Evolutionary conservation across 2,888 invertebrate species (phyloP).

Genomic region (Platynereis dumerilii): DNA sequence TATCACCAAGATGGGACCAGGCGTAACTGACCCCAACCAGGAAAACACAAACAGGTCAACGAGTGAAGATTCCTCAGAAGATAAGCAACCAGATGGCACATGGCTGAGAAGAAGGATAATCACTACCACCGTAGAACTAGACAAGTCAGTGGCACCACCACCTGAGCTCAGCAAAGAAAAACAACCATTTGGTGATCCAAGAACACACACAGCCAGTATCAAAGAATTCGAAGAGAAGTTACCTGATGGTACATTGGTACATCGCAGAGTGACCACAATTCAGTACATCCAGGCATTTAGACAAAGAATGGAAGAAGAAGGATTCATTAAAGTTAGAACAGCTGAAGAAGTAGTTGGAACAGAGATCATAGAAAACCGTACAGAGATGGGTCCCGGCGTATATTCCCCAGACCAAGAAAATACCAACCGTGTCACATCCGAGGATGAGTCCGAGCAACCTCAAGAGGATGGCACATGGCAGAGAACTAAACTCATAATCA

Average conservation of each 20-base stretch:
- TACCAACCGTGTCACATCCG: background rate
- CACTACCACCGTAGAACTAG: slow-evolving; percentile 11
- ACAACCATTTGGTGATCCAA: slow-evolving; percentile 26
- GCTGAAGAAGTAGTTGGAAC: slow-evolving; percentile 16
- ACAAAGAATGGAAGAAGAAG: background rate
- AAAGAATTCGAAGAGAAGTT: slow-evolving; percentile 38
- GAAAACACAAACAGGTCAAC: slow-evolving; percentile 6
- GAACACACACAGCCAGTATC: slow-evolving; percentile 27
- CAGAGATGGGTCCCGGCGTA: slow-evolving; percentile 13
- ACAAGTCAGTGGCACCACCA: background rate
- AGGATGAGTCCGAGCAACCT: background rate
- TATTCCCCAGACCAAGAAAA: slow-evolving; percentile 2
- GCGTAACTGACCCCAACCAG: slow-evolving; percentile 16
- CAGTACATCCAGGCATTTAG: too few relatives aligned
- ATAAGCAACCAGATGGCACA: slow-evolving; percentile 20
- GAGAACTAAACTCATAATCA: slow-evolving; percentile 6
- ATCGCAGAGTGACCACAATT: slow-evolving; percentile 25
- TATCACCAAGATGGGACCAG: slow-evolving; percentile 22
- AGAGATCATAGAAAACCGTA: slow-evolving; percentile 22
- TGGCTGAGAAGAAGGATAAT: slow-evolving; percentile 15
- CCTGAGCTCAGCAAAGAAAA: slow-evolving; percentile 14
- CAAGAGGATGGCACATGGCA: slow-evolving; percentile 8
- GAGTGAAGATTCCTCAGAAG: slow-evolving; percentile 13
- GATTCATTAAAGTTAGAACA: background rate
- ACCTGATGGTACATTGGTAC: slow-evolving; percentile 42